Percentiles rank a stretch among this genome's conserved stretches.
Evolutionary conservation across 2,888 invertebrate species (phyloP).

Genomic region (Laothoe populi): DNA sequence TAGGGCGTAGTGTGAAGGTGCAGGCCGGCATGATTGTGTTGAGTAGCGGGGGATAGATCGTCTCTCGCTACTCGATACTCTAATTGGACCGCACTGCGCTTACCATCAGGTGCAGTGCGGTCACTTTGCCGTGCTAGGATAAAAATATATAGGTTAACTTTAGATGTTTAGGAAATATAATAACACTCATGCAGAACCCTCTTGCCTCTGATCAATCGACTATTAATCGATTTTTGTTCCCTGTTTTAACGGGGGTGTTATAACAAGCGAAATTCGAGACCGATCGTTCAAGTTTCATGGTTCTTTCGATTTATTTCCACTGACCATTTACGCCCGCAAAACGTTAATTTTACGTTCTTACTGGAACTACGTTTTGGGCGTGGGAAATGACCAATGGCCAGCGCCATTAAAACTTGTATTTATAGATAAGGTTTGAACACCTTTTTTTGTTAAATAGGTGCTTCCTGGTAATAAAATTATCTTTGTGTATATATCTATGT

Average conservation of each 20-base stretch:
- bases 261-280: constrained; percentile 59
- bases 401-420: constrained; percentile 18
- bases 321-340: constrained; percentile 33
- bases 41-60: too few relatives aligned
- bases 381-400: not conserved
- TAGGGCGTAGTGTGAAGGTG: too few relatives aligned
- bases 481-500: too few relatives aligned
- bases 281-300: constrained; percentile 60
- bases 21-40: too few relatives aligned
- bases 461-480: not conserved
- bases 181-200: not conserved
- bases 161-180: not conserved
- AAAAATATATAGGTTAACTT: too few relatives aligned
- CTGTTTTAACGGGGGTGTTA: constrained; percentile 63
- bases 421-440: not conserved
- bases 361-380: constrained; percentile 19
- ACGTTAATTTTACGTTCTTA: constrained; percentile 47
- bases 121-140: too few relatives aligned
- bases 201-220: not conserved
- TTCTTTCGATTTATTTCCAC: constrained; percentile 47
- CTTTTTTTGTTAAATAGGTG: not conserved
- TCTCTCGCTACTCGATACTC: too few relatives aligned
- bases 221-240: constrained; percentile 42
- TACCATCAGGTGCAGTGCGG: too few relatives aligned
- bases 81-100: too few relatives aligned